Base-by-base conservation (phyloP, 1,140 invertebrate species). In the Antheraea pernyi region DNA sequence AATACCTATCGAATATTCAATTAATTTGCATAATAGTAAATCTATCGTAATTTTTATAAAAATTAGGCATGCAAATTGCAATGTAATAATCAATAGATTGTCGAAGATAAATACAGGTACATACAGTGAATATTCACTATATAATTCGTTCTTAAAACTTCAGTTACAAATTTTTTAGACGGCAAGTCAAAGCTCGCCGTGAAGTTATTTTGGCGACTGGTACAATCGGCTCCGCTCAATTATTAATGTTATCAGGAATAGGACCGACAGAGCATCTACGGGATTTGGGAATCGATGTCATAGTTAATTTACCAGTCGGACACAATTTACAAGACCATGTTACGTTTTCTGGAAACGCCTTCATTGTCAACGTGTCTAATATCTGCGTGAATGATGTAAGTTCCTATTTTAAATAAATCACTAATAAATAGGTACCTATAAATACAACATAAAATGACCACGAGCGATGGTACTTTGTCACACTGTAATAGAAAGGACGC, bases 251-350 rank as follows among this genome's bases (percentile, higher is more conserved):
- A 3, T 96, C 95, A 0, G 95, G 95, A 66, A 84, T 95, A n/a
- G 95, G 95, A 10, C 95, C 95, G 0, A 78, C 74, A 64, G 85
- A 93, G 1, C 93, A 95, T 75, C 81, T 96, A 0, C 53, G 77
- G 13, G 76, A 90, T 18, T 68, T 93, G 11, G 85, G 88, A 19
- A 95, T 96, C 36, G 70, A 85, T 0, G 90, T 94, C 0, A 72
- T 96, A 13, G 88, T 94, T 69, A 94, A 97, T 81, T 90, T 97
- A 0, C 95, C 95, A 0, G 96, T 98, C 0, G 97, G 97, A 0
- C 94, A 95, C 68, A 98, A 98, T 85, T 92, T 98, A 0, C 95
- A 96, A 79, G 96, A 97, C 85, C 97, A 97, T 76, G 93, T 96
- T 19, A 95, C 95, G 0, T 94, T 96, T 61, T 94, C 94, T 19